These are phyloP conservation scores for Darevskia mixta DNA, from an alignment of 2,797 vertebrate species.

Conservation along the genomic window DNA sequence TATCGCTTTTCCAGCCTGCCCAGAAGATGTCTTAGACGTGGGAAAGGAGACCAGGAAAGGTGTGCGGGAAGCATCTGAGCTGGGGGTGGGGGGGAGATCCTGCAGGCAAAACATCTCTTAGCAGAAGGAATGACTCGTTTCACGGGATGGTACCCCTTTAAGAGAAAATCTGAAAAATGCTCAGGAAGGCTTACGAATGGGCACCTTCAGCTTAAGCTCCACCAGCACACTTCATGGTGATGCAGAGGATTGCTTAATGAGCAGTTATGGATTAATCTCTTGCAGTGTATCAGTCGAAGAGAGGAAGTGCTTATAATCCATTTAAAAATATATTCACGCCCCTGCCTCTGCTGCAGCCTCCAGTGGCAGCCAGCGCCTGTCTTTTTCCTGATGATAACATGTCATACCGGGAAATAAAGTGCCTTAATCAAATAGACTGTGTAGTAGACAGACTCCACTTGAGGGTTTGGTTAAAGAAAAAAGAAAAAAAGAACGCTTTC, in stretches of 20 bases:
- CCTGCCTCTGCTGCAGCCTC: neutral
- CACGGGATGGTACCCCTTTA: neutral
- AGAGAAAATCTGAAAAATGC: neutral
- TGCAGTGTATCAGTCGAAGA: slow-evolving; percentile 26
- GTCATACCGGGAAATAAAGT: slow-evolving; percentile 31
- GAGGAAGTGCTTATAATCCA: slow-evolving; percentile 42
- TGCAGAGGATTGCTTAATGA: slow-evolving; percentile 48
- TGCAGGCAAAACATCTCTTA: neutral
- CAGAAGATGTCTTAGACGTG: neutral
- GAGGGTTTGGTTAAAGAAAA: neutral
- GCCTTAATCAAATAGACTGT: slow-evolving; percentile 35
- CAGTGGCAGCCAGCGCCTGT: slow-evolving; percentile 6
- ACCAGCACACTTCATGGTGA: slow-evolving; percentile 6
- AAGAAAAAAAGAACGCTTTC: neutral
- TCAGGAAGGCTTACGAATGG: neutral
- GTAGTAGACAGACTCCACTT: slow-evolving; percentile 29
- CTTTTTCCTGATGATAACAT: slow-evolving; percentile 28
- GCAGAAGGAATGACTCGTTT: neutral
- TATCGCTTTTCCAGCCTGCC: neutral
- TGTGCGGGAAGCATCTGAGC: neutral
- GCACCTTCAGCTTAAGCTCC: neutral
- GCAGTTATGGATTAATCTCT: slow-evolving; percentile 41
- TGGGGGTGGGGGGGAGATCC: no score
- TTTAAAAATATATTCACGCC: slow-evolving; percentile 42
- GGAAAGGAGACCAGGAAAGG: neutral